phyloP scores from a whole-genome alignment of 2,888 invertebrate species.

The Tetanocera ferruginea region DNA sequence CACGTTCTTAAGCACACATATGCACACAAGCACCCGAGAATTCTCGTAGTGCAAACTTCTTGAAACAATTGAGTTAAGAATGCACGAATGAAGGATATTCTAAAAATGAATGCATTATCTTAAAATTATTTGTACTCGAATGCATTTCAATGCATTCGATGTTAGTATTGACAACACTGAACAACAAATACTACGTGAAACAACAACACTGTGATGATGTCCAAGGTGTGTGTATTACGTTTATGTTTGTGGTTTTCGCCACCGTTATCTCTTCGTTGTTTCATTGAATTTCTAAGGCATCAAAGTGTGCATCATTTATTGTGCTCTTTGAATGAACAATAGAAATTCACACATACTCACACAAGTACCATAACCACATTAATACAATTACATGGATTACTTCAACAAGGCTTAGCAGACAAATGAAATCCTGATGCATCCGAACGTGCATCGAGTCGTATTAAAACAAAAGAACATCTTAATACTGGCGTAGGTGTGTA shows the following conservation, averaged over 20 bases:
- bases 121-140: constrained; percentile 64
- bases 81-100: constrained; percentile 14
- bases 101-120: constrained; percentile 38
- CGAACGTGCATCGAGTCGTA: too few relatives aligned
- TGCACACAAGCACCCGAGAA: not conserved
- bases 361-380: not conserved
- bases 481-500: too few relatives aligned
- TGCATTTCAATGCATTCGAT: constrained; percentile 56
- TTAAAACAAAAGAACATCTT: too few relatives aligned
- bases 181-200: not conserved
- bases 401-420: too few relatives aligned
- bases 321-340: constrained; percentile 1
- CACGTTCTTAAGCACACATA: not conserved
- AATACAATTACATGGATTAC: not conserved
- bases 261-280: not conserved
- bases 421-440: too few relatives aligned
- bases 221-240: not conserved
- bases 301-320: constrained; percentile 1
- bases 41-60: constrained; percentile 1
- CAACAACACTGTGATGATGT: not conserved
- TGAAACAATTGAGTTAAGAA: constrained; percentile 24
- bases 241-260: constrained; percentile 1
- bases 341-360: not conserved
- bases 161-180: not conserved
- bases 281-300: constrained; percentile 2